These are phyloP conservation scores for Pemphigus obesinymphae DNA, from an alignment of 1,140 invertebrate genomes.

Conservation along the genomic window DNA sequence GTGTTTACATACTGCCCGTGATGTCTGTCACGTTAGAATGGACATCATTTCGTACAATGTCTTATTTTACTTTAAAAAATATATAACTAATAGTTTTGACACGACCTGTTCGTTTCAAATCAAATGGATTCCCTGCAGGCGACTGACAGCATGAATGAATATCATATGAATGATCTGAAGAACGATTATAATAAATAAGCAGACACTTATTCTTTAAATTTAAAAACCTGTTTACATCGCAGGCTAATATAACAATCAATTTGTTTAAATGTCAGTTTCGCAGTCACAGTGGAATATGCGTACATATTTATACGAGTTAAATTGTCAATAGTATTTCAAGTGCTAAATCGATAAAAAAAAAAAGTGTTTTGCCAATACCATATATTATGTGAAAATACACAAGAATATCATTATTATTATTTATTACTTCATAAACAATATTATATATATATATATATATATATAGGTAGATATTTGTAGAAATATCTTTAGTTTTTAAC, in stretches of 20 bases:
- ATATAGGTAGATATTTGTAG: too few species aligned
- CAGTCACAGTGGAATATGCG: neutral
- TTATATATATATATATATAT: too few species aligned
- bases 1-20: neutral
- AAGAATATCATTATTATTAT: neutral
- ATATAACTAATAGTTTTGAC: slow-evolving; percentile 8
- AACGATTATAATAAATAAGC: slow-evolving; percentile 19
- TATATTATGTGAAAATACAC: neutral
- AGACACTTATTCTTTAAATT: neutral
- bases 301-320: neutral
- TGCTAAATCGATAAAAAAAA: neutral
- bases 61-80: neutral
- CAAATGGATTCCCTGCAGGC: neutral
- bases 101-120: neutral
- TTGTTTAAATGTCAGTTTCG: neutral
- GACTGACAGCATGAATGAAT: neutral
- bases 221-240: neutral
- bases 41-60: neutral
- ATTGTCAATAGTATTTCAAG: neutral
- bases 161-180: neutral
- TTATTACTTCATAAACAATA: neutral
- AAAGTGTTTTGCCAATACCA: neutral
- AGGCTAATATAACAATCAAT: neutral
- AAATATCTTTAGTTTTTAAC: too few species aligned
- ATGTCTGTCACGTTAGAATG: neutral